Conservation (phyloP, 35 echinoderm and acorn worm genomes). For the Acanthaster planci region DNA sequence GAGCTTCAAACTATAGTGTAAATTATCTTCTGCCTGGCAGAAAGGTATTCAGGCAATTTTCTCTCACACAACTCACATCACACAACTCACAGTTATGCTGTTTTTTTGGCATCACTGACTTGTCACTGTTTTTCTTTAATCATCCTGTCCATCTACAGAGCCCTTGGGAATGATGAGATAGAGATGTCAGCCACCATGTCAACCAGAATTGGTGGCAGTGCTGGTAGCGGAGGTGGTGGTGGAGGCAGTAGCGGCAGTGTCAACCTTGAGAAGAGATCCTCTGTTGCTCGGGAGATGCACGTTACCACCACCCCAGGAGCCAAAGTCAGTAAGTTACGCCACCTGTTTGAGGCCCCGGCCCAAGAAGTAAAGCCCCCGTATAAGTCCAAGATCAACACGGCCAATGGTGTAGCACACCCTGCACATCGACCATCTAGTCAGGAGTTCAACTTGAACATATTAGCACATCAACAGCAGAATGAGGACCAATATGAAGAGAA, state of each 20-base stretch:
- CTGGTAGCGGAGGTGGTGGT: slow-evolving; percentile 29
- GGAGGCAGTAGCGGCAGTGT: slow-evolving; percentile 1
- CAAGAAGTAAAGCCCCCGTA: slow-evolving; percentile 5
- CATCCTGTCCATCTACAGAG: slow-evolving; percentile 3
- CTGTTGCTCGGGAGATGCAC: slow-evolving; percentile 32
- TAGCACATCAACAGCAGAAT: slow-evolving; percentile 9
- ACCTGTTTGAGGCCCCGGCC: slow-evolving; percentile 54
- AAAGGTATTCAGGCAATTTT: too few species aligned
- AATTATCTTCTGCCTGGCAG: too few species aligned
- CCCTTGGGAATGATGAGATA: slow-evolving; percentile 44
- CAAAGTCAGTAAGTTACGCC: slow-evolving; percentile 65
- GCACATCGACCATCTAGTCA: background rate
- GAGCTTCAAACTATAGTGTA: too few species aligned
- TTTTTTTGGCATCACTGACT: too few species aligned
- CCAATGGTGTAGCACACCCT: background rate
- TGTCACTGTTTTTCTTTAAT: background rate
- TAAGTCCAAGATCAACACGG: slow-evolving; percentile 33
- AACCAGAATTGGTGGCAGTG: slow-evolving; percentile 34
- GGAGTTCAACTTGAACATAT: slow-evolving; percentile 25
- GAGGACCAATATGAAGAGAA: background rate
- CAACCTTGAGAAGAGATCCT: slow-evolving; percentile 29
- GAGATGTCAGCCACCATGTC: slow-evolving; percentile 49
- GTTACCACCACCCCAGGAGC: slow-evolving; percentile 35
- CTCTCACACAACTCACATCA: too few species aligned
- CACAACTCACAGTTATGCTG: too few species aligned